Percentiles rank a stretch among this genome's conserved stretches.
phyloP scores from a whole-genome alignment of 2,888 invertebrate genomes.

The Lycaena phlaeas region DNA sequence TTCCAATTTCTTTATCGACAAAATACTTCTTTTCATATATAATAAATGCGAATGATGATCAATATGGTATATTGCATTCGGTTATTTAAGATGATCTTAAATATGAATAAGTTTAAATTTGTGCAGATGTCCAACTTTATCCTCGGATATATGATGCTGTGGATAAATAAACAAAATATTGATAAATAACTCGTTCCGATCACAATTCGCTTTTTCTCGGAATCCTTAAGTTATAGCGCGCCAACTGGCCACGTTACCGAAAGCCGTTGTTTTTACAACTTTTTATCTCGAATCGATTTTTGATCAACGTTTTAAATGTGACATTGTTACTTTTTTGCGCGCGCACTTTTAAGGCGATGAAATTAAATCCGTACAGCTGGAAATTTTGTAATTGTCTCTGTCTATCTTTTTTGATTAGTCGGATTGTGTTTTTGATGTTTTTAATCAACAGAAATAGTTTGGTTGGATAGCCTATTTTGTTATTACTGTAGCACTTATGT shows the following conservation, averaged over 20 bases:
- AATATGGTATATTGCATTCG: background rate
- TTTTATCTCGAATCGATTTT: conserved; percentile 15
- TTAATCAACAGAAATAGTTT: too few species aligned
- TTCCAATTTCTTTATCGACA: too few species aligned
- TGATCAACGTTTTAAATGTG: conserved; percentile 7
- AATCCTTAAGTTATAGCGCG: conserved; percentile 19
- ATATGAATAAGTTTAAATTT: conserved; percentile 12
- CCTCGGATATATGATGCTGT: conserved; percentile 12
- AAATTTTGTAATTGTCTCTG: background rate
- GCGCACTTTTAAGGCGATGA: background rate
- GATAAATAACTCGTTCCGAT: conserved; percentile 9
- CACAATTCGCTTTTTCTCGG: conserved; percentile 19
- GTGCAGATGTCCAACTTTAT: conserved; percentile 11
- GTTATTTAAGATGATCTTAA: conserved; percentile 5
- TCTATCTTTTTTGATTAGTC: too few species aligned
- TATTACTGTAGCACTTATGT: too few species aligned
- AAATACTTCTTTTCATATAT: too few species aligned
- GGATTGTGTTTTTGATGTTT: too few species aligned
- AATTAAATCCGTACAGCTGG: background rate
- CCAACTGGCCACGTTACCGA: conserved; percentile 15
- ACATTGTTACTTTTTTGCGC: conserved; percentile 4
- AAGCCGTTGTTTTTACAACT: conserved; percentile 16
- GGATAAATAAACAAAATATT: conserved; percentile 20
- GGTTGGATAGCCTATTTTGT: too few species aligned
- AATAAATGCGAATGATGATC: background rate